Percentiles rank a stretch among this genome's conserved stretches.
Evolutionary conservation across 2,113 vertebrate genomes (phyloP).

Genomic region (Nesoenas mayeri): DNA sequence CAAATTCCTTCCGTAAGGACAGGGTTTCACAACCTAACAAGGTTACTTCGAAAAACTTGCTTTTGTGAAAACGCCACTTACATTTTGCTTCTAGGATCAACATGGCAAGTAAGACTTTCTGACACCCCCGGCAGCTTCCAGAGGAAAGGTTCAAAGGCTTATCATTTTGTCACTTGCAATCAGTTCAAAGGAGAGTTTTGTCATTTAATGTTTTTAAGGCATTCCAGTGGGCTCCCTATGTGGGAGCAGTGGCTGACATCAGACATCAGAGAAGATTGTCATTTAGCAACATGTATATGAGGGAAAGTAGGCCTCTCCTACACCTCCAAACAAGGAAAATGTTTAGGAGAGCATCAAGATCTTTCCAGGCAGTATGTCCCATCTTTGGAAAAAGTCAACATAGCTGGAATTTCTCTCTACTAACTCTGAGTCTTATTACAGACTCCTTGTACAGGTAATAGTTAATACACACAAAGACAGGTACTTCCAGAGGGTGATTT

Average conservation of each 20-base stretch:
- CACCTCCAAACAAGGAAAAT: constrained; percentile 1
- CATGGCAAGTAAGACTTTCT: constrained; percentile 26
- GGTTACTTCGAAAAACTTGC: neutral
- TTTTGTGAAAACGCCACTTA: constrained; percentile 16
- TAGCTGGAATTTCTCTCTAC: neutral
- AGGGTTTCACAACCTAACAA: neutral
- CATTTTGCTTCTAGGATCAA: constrained; percentile 32
- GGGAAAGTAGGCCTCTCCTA: neutral
- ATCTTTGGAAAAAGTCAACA: neutral
- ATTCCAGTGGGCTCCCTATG: constrained; percentile 9
- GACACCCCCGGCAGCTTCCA: constrained; percentile 31
- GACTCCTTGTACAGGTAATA: neutral
- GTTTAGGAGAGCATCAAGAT: neutral
- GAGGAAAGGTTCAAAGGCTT: constrained; percentile 29
- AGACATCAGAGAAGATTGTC: neutral
- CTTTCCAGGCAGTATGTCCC: neutral
- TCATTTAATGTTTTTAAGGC: constrained; percentile 26
- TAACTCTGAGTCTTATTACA: neutral
- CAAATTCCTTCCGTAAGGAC: neutral
- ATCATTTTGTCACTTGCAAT: neutral
- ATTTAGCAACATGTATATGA: neutral
- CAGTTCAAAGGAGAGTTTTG: neutral
- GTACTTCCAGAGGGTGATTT: neutral
- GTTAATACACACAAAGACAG: neutral
- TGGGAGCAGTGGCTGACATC: constrained; percentile 23